These are phyloP conservation scores for Brachyopa scutellaris DNA, from an alignment of 2,888 invertebrate genomes.

Conservation along the genomic window DNA sequence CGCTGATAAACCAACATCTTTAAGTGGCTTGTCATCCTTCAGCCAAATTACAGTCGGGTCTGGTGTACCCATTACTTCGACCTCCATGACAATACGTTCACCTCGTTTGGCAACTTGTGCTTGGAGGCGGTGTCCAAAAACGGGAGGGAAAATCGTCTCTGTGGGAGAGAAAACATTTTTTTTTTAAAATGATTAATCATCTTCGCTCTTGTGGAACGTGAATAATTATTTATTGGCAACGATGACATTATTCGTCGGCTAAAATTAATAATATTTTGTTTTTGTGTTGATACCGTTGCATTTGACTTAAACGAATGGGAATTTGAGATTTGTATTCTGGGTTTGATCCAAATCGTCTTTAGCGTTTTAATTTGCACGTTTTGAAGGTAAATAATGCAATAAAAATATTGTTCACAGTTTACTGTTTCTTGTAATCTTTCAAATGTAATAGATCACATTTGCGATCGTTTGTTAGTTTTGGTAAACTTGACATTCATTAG, in stretches of 20 bases:
- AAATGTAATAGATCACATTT: no score
- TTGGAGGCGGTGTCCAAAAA: slow-evolving; percentile 89
- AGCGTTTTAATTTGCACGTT: slow-evolving; percentile 1
- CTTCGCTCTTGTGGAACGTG: not conserved
- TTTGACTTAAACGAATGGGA: slow-evolving; percentile 9
- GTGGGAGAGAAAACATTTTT: slow-evolving; percentile 53
- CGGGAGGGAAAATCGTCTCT: slow-evolving; percentile 92
- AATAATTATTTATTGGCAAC: slow-evolving; percentile 19
- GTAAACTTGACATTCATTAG: no score
- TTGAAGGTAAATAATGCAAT: slow-evolving; percentile 14
- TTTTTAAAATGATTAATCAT: slow-evolving; percentile 5
- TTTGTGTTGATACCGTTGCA: not conserved
- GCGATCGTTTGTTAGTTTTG: no score
- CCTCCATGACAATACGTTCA: slow-evolving; percentile 88
- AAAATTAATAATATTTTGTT: slow-evolving; percentile 27
- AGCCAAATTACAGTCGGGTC: slow-evolving; percentile 89
- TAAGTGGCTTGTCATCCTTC: slow-evolving; percentile 87
- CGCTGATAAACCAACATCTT: slow-evolving; percentile 83
- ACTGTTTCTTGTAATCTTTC: no score
- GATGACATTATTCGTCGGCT: not conserved
- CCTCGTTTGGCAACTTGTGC: slow-evolving; percentile 88
- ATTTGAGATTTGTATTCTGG: slow-evolving; percentile 16
- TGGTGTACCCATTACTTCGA: slow-evolving; percentile 90
- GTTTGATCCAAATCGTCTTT: not conserved
- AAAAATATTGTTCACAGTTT: not conserved